Base-by-base conservation (phyloP, 2,113 vertebrate species). In the Sapayoa aenigma region DNA sequence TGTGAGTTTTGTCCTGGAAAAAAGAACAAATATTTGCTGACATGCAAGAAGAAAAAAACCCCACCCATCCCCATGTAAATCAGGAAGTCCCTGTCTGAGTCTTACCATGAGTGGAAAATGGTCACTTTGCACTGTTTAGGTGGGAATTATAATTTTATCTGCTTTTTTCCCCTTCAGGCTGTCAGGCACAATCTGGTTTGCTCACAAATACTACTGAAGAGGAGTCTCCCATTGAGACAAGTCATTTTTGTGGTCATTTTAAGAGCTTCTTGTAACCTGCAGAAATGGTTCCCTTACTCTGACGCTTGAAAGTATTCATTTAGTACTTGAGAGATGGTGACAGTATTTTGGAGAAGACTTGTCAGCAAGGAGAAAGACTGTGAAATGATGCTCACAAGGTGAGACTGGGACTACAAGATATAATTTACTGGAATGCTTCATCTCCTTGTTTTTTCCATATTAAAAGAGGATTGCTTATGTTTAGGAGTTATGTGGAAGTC, bases 1-100 rank as follows among this genome's bases (percentile, higher is more conserved):
- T 99, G 55, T 97, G 97, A 44, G 90, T 98, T 97, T 99, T 99
- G 95, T 99, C 99, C 99, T 99, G 95, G 41, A 94, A 91, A 41
- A 83, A 50, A 66, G 3, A 19, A 89, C 71, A 75, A 94, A n/a
- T 12, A 66, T 23, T 82, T 73, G 35, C 27, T 85, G 52, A 11
- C 31, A 31, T 28, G 17, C 25, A 59, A 76, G 62, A 55, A 88
- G 23, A 16, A 41, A 42, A 68, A 42, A 9, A 1, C 1, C 6
- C 14, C 8, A 11, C 27, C 24, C 18, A 13, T 4, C 44, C 9
- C 69, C 30, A 21, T 2, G 9, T 7, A 42, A 68, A 21, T 46
- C 41, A 74, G n/a, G 14, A 35, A 53, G 33, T 33, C 30, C 9
- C 11, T 33, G 19, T 31, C 77, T 82, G 9, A 25, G n/a, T 33